Percentiles rank a stretch among this genome's conserved stretches.
Conservation (phyloP, 2,797 vertebrate genomes). For the Nyctibius grandis region DNA sequence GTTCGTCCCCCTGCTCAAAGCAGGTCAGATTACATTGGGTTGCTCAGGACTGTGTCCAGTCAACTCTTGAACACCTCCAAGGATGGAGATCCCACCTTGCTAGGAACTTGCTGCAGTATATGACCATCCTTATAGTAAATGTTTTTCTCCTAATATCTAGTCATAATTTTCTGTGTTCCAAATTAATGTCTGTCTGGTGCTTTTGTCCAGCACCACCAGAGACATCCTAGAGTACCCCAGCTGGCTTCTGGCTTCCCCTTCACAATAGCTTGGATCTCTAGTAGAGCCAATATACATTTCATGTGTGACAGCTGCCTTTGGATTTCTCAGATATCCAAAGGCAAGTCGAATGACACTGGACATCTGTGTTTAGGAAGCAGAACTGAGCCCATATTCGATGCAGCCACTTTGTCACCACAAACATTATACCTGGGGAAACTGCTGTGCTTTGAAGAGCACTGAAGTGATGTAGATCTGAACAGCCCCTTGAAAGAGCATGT, state of each 20-base stretch:
- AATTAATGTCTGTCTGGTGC: neutral
- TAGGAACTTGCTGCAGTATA: neutral
- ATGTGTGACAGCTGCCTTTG: neutral
- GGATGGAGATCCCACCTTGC: neutral
- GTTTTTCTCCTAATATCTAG: neutral
- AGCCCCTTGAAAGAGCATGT: neutral
- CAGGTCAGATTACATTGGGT: neutral
- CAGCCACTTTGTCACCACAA: neutral
- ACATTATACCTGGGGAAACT: neutral
- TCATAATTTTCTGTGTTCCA: neutral
- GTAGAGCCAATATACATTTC: neutral
- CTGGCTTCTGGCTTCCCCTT: neutral
- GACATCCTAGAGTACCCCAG: neutral
- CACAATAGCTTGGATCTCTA: neutral
- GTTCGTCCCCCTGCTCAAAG: neutral
- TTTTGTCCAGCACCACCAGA: neutral
- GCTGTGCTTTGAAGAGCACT: neutral
- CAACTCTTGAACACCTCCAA: neutral
- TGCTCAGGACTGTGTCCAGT: neutral
- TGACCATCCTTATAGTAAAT: neutral
- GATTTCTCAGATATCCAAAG: neutral
- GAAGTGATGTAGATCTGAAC: neutral
- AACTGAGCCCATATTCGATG: neutral
- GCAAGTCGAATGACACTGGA: neutral
- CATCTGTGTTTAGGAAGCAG: neutral